phyloP scores from a whole-genome alignment of 2,113 vertebrate species.

The Orycteropus afer region DNA sequence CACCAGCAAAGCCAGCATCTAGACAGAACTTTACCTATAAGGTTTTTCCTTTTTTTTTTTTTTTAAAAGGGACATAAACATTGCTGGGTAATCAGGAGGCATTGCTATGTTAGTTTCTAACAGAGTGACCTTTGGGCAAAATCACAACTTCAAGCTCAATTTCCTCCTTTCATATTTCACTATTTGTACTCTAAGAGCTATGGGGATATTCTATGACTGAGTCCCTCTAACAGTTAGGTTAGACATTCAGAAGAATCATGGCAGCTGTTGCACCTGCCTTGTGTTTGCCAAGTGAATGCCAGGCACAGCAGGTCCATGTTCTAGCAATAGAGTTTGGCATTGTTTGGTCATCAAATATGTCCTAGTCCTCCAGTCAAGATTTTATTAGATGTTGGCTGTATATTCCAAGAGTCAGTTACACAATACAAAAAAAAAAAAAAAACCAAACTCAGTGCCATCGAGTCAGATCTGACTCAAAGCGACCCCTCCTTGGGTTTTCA shows the following conservation, averaged over 20 bases:
- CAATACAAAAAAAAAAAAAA: too few species aligned
- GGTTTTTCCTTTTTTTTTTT: too few species aligned
- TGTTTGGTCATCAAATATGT: not conserved
- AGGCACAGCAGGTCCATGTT: rapidly evolving
- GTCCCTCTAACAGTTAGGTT: not conserved
- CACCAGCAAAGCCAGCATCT: not conserved
- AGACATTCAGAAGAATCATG: not conserved
- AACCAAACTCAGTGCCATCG: too few species aligned
- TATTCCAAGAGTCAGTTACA: not conserved
- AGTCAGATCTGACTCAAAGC: too few species aligned
- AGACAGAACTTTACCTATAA: not conserved
- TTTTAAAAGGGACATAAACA: too few species aligned
- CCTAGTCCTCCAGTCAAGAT: not conserved
- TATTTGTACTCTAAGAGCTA: not conserved
- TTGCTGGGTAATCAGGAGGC: not conserved
- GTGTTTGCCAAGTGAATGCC: rapidly evolving
- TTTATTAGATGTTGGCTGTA: not conserved
- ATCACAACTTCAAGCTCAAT: not conserved
- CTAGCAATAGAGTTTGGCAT: not conserved
- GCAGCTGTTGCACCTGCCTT: not conserved
- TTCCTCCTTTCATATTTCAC: not conserved
- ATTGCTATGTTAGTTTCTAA: not conserved
- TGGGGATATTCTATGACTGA: not conserved
- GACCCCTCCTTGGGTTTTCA: too few species aligned
- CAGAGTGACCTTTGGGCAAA: not conserved